Percentiles rank a stretch among this genome's conserved stretches.
Evolutionary conservation across 2,797 vertebrate species (phyloP).

Genomic region (Glossophaga mutica): DNA sequence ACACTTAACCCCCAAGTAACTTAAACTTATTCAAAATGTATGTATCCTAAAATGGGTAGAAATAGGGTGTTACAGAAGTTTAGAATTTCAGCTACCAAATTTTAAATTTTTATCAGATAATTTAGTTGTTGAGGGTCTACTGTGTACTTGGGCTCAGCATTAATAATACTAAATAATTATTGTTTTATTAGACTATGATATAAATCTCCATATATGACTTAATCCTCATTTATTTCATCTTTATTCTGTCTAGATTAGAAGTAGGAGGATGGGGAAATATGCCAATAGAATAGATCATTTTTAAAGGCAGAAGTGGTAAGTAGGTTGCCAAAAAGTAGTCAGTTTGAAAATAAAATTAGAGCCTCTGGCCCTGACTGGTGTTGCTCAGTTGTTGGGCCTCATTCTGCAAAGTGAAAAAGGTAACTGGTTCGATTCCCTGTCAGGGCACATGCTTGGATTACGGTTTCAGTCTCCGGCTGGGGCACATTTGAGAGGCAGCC

Average conservation of each 20-base stretch:
- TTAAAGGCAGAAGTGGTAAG: background rate
- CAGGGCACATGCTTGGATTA: background rate
- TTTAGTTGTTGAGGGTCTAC: background rate
- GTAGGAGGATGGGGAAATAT: background rate
- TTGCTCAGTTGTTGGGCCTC: background rate
- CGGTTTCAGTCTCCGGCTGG: background rate
- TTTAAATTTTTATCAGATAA: background rate
- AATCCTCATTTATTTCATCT: background rate
- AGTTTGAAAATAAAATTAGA: slow-evolving; percentile 12
- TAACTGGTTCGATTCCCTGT: background rate
- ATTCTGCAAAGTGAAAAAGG: background rate
- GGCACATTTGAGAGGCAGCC: background rate
- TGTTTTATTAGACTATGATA: background rate
- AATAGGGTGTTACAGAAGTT: background rate
- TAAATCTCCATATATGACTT: background rate
- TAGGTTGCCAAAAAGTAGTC: background rate
- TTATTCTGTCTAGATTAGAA: background rate
- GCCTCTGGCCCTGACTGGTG: background rate
- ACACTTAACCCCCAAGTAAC: background rate
- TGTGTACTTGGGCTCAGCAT: background rate
- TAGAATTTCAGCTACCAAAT: background rate
- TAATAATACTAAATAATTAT: background rate
- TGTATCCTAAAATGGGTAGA: background rate
- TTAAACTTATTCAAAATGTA: background rate
- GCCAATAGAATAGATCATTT: background rate